These are phyloP conservation scores for Heteromyza rotundicornis DNA, from an alignment of 2,888 invertebrate genomes.

Conservation along the genomic window DNA sequence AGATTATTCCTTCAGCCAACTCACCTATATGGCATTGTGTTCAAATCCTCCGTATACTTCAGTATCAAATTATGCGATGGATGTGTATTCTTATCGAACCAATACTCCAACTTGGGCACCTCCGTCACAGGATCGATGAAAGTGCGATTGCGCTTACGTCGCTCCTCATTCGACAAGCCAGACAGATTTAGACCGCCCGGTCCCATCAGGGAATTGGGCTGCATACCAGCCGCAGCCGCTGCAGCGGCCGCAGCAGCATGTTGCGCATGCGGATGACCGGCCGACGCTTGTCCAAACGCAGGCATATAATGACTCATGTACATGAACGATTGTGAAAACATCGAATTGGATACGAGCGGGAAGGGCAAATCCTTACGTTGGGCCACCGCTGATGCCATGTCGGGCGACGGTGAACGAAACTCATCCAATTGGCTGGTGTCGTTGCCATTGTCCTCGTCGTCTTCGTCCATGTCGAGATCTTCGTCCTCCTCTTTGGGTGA, in stretches of 20 bases:
- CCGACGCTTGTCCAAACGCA: constrained; percentile 65
- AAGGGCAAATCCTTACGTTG: constrained; percentile 72
- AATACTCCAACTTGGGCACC: constrained; percentile 90
- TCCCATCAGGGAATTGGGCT: constrained; percentile 49
- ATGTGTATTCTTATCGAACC: constrained; percentile 98
- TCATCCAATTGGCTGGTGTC: constrained; percentile 60
- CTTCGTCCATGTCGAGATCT: constrained; percentile 61
- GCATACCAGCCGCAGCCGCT: constrained; percentile 59
- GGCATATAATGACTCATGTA: constrained; percentile 90
- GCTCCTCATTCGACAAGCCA: constrained; percentile 78
- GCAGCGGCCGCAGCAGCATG: constrained; percentile 60
- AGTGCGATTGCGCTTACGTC: constrained; percentile 93
- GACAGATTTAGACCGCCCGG: constrained; percentile 70
- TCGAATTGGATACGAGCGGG: constrained; percentile 84
- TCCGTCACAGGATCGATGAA: constrained; percentile 99
- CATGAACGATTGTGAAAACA: constrained; percentile 90
- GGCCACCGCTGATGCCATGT: constrained; percentile 45
- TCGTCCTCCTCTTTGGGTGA: constrained; percentile 58
- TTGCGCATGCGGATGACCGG: constrained; percentile 55
- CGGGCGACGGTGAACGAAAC: constrained; percentile 60
- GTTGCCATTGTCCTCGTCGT: constrained; percentile 60
- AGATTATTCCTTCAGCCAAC: constrained; percentile 24
- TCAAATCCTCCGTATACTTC: constrained; percentile 96
- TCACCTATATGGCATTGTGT: constrained; percentile 86
- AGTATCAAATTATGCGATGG: constrained; percentile 97